Evolutionary conservation across 1,140 invertebrate genomes (phyloP).

Genomic region (Saccostrea glomerata): DNA sequence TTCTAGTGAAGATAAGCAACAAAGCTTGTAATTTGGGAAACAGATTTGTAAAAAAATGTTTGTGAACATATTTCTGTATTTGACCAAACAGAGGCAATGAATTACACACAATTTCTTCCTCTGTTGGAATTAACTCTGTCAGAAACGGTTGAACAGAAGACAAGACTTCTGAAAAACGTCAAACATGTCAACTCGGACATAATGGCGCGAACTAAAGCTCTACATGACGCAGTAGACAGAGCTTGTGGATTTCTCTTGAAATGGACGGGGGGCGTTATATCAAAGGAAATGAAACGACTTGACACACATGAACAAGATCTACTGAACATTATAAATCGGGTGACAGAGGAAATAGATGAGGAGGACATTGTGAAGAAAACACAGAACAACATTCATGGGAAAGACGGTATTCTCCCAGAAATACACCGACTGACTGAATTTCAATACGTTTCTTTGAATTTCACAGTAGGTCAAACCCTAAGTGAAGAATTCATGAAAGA

Average conservation of each 20-base stretch:
- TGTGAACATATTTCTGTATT: neutral
- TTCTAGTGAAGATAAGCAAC: neutral
- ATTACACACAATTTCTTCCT: conserved; percentile 17
- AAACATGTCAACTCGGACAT: neutral
- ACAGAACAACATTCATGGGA: neutral
- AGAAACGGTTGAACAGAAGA: conserved; percentile 39
- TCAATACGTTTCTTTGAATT: conserved; percentile 9
- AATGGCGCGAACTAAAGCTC: neutral
- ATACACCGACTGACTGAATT: conserved; percentile 20
- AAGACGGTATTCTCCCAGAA: neutral
- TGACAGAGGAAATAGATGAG: neutral
- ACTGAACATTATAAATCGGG: conserved; percentile 6
- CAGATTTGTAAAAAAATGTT: conserved; percentile 3
- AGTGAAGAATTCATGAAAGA: conserved; percentile 8
- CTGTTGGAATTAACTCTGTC: conserved; percentile 17
- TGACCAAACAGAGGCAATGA: neutral
- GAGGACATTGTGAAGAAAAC: neutral
- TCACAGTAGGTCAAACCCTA: neutral
- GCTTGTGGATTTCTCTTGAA: neutral
- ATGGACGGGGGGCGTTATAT: neutral
- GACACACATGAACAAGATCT: conserved; percentile 14
- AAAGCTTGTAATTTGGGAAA: neutral
- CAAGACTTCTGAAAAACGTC: neutral
- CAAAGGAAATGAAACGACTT: conserved; percentile 26
- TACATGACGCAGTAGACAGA: conserved; percentile 14